Percentiles rank a stretch among this genome's conserved stretches.
These are phyloP conservation scores for Paramormyrops hopkinsi DNA, from an alignment of 2,797 vertebrate species.

Conservation along the genomic window DNA sequence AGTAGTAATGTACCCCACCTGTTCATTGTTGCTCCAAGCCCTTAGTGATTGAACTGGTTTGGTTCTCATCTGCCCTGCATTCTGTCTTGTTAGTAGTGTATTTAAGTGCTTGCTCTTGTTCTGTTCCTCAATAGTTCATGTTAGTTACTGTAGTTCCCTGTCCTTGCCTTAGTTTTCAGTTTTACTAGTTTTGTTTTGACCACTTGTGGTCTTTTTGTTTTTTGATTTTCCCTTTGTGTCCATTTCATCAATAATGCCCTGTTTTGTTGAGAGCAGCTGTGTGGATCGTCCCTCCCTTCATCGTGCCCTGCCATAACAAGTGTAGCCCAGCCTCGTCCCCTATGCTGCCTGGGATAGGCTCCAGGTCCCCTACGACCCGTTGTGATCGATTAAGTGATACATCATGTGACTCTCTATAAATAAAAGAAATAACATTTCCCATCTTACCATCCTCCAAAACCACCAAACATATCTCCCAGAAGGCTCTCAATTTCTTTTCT, in stretches of 20 bases:
- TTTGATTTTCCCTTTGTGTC: background rate
- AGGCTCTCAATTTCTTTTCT: background rate
- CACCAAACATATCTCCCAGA: background rate
- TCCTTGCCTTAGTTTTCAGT: background rate
- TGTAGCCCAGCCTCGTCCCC: background rate
- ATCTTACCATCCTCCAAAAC: background rate
- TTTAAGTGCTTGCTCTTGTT: background rate
- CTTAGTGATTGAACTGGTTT: background rate
- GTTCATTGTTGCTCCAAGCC: background rate
- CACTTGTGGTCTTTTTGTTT: background rate
- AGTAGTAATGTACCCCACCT: background rate
- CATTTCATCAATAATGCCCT: background rate
- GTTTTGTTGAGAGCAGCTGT: background rate
- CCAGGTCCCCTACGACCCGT: background rate
- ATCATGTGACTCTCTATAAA: background rate
- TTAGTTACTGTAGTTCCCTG: background rate
- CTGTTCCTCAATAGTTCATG: background rate
- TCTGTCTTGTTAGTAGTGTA: background rate
- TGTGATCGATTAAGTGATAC: background rate
- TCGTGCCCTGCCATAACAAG: background rate
- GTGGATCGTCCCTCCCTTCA: background rate
- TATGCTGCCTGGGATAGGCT: background rate
- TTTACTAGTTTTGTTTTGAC: background rate
- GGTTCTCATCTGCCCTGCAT: background rate
- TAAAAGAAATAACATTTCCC: background rate